Percentiles rank a stretch among this genome's conserved stretches.
These are phyloP conservation scores for Erebia palarica DNA, from an alignment of 2,888 invertebrate species.

Conservation along the genomic window DNA sequence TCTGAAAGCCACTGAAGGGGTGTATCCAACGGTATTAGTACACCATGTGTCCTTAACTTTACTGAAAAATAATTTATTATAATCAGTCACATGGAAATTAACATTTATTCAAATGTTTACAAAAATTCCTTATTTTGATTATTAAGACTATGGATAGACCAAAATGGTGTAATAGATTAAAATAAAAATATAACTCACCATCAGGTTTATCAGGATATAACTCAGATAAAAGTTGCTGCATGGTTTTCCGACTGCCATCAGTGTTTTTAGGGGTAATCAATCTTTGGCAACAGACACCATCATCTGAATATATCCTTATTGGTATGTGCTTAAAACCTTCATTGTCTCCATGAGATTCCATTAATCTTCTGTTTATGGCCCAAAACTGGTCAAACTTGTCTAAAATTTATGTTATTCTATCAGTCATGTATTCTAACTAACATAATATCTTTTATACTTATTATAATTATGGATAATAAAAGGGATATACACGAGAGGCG, in stretches of 20 bases:
- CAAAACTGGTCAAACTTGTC: conserved; percentile 99
- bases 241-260: conserved; percentile 87
- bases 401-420: conserved; percentile 50
- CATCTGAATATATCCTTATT: conserved; percentile 89
- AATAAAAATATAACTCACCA: conserved; percentile 47
- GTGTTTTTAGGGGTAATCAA: conserved; percentile 89
- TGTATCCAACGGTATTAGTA: conserved; percentile 92
- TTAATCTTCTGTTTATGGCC: conserved; percentile 97
- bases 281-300: conserved; percentile 88
- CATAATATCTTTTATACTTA: too few relatives aligned
- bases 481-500: too few relatives aligned
- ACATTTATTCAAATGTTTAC: too few relatives aligned
- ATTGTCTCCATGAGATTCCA: conserved; percentile 92
- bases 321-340: conserved; percentile 95
- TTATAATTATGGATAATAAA: too few relatives aligned
- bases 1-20: conserved; percentile 98
- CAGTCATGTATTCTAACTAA: too few relatives aligned
- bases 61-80: conserved; percentile 79
- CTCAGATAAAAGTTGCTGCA: conserved; percentile 87
- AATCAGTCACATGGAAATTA: not conserved
- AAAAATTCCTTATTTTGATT: too few relatives aligned
- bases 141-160: too few relatives aligned
- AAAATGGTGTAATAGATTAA: not conserved
- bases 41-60: conserved; percentile 93
- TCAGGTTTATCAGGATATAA: conserved; percentile 83